phyloP scores from a whole-genome alignment of 2,797 vertebrate genomes.

The Chiloscyllium punctatum region DNA sequence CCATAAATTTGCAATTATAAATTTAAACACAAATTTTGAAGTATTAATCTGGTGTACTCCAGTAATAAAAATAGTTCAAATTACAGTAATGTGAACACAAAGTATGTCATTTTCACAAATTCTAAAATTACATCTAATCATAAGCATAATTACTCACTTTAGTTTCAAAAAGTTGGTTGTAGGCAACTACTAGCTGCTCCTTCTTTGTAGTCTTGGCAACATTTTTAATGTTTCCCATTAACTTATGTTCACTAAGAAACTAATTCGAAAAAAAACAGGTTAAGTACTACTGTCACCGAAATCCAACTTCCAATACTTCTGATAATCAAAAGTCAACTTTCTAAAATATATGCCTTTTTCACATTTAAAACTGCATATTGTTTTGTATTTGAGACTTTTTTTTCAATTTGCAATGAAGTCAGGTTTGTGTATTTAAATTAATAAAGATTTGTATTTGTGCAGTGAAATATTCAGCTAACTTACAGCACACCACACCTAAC shows the following conservation, averaged over 20 bases:
- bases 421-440: neutral
- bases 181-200: conserved; percentile 78
- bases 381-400: neutral
- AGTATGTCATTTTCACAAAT: neutral
- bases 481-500: neutral
- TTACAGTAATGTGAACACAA: too few species aligned
- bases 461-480: neutral
- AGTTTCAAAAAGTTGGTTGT: conserved; percentile 80
- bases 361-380: neutral
- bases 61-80: neutral
- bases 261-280: conserved; percentile 44
- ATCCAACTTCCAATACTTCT: neutral
- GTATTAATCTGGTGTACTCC: neutral
- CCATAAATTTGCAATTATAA: neutral
- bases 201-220: conserved; percentile 92
- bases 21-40: neutral
- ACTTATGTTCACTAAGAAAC: conserved; percentile 89
- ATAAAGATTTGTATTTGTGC: neutral
- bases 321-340: neutral
- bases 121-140: neutral
- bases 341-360: neutral
- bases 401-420: neutral
- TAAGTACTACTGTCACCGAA: neutral
- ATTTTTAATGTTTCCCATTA: conserved; percentile 91
- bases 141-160: conserved; percentile 61